Base-by-base conservation (phyloP, 1,140 invertebrate genomes). In the Chelonus insularis region DNA sequence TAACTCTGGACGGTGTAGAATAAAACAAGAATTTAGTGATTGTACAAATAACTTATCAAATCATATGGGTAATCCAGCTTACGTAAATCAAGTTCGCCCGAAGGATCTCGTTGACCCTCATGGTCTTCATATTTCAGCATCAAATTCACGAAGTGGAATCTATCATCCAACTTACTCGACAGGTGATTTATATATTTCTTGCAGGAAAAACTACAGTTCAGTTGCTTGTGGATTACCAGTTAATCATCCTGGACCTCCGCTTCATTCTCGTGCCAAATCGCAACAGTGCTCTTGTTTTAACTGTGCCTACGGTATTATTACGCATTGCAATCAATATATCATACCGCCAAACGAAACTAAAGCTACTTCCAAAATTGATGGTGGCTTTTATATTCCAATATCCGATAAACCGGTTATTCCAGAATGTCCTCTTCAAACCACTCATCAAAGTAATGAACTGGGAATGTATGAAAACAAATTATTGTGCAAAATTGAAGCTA, bases 301-400 rank as follows among this genome's bases (percentile, higher is more conserved):
- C 9, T 79, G 73, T 39, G 59, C 70, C 12, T 80, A 72, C 25
- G 75, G 76, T 25, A 72, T 74, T n/a, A 63, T 76, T 11, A 43
- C 77, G 3, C 75, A 76, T 60, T 80, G 71, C 57, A 69, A 69
- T 18, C 73, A 76, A 18, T 74, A 64, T 58, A 71, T 78, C 43
- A 66, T 77, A 29, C 73, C 74, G 32, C 21, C 69, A n/a, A 63
- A 62, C 32, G 72, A 77, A n/a, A 25, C 71, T 4, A 69, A 63
- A 14, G 43, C 68, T 5, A 61, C 69, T 4, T 72, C 66, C 20
- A 69, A 71, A 9, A 74, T 78, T 51, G 68, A 68, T 56, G 69
- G 63, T 37, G 67, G 74, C 6, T 79, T 75, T 63, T 78, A 71
- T 62, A 55, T 76, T 52, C 71, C 74, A 6, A 41, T 68, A 3